Conservation (phyloP, 2,797 vertebrate genomes). For the Liparis tanakae region DNA sequence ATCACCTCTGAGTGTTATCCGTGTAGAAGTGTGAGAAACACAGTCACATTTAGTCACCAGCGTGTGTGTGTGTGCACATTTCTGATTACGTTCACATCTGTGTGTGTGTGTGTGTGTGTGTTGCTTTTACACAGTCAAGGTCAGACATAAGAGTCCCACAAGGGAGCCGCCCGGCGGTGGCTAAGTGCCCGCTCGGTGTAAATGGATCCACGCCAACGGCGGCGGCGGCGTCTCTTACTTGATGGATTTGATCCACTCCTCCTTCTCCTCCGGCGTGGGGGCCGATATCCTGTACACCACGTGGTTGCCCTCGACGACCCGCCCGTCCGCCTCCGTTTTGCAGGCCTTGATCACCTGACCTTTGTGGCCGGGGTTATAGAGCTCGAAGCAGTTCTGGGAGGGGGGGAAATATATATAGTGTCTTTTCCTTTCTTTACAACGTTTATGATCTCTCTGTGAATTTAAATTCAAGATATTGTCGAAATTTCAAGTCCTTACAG, state of each 20-base stretch:
- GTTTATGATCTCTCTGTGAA: too few species aligned
- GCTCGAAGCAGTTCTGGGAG: constrained; percentile 96
- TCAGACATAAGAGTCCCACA: constrained; percentile 71
- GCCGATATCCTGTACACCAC: constrained; percentile 98
- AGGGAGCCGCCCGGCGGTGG: constrained; percentile 56
- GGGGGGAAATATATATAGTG: too few species aligned
- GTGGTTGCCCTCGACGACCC: constrained; percentile 98
- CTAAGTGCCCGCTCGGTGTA: constrained; percentile 75
- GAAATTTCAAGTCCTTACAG: constrained; percentile 80
- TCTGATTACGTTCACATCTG: constrained; percentile 27
- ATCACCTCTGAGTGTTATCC: constrained; percentile 68
- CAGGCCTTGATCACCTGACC: constrained; percentile 98
- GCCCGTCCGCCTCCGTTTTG: constrained; percentile 96
- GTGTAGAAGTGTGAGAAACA: constrained; percentile 69
- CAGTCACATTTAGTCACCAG: constrained; percentile 58
- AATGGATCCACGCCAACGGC: constrained; percentile 67
- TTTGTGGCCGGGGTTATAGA: constrained; percentile 96
- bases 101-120: constrained; percentile 30
- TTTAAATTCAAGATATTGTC: background rate
- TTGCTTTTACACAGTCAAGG: constrained; percentile 67
- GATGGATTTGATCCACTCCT: constrained; percentile 99
- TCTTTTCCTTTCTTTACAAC: too few species aligned
- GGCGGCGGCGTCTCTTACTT: constrained; percentile 82
- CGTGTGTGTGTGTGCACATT: constrained; percentile 29
- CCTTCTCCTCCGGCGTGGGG: constrained; percentile 95